Conservation (phyloP, 2,797 vertebrate genomes). For the Tauraco hartlaubi region DNA sequence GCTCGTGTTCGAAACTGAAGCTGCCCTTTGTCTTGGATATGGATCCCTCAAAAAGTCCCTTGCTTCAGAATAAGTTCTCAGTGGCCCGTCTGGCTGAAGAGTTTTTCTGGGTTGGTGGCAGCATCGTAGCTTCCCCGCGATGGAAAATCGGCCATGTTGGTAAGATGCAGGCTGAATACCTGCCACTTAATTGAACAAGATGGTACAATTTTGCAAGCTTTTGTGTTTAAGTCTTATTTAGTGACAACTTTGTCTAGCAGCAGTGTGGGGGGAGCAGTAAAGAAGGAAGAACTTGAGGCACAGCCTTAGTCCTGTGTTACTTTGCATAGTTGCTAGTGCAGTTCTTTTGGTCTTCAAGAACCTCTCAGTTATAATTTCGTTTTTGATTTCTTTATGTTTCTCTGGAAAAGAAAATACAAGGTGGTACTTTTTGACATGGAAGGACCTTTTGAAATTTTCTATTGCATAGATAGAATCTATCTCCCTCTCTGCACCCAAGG, state of each 20-base stretch:
- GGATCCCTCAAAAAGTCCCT: slow-evolving; percentile 61
- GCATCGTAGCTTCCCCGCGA: slow-evolving; percentile 80
- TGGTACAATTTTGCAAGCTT: neutral
- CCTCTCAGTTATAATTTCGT: neutral
- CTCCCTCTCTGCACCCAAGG: neutral
- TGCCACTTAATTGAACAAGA: neutral
- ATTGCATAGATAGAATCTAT: neutral
- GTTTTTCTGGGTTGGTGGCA: slow-evolving; percentile 88
- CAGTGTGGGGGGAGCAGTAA: neutral
- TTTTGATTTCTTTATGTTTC: neutral
- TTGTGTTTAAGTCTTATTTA: neutral
- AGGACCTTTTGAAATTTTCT: neutral
- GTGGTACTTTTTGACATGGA: neutral
- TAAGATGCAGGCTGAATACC: slow-evolving; percentile 78
- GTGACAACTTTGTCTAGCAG: neutral
- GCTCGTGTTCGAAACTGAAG: neutral
- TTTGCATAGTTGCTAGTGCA: neutral
- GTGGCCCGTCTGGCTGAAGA: slow-evolving; percentile 82
- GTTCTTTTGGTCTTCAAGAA: neutral
- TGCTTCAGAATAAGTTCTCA: slow-evolving; percentile 69
- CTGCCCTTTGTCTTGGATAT: slow-evolving; percentile 20
- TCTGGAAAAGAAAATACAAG: neutral
- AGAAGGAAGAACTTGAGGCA: neutral
- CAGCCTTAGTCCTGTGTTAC: neutral
- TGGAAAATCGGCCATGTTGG: slow-evolving; percentile 90